Evolutionary conservation across 2,888 invertebrate genomes (phyloP).

Genomic region (Torymus auratus): DNA sequence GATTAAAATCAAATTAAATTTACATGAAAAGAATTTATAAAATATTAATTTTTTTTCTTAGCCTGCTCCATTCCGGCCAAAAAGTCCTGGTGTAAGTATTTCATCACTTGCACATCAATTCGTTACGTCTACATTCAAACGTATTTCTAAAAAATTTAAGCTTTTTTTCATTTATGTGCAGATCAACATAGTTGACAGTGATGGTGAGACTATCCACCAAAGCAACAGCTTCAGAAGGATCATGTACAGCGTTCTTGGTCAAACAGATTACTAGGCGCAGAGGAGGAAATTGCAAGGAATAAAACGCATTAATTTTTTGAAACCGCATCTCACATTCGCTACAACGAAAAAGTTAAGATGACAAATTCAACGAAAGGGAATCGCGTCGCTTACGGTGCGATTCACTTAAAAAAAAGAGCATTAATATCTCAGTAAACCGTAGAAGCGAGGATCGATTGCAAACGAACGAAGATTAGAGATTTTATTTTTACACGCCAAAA

Average conservation of each 20-base stretch:
- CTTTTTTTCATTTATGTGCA: slow-evolving; percentile 67
- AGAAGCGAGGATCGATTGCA: slow-evolving; percentile 32
- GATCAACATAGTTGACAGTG: slow-evolving; percentile 83
- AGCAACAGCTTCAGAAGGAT: slow-evolving; percentile 94
- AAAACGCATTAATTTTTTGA: slow-evolving; percentile 56
- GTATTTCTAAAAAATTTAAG: background rate
- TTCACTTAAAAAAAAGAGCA: slow-evolving; percentile 14
- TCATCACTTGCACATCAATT: background rate
- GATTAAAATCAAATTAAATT: background rate
- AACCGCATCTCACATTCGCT: slow-evolving; percentile 34
- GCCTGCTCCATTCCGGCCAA: slow-evolving; percentile 55
- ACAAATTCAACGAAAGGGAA: slow-evolving; percentile 18
- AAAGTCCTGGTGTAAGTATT: slow-evolving; percentile 56
- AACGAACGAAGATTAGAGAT: slow-evolving; percentile 46
- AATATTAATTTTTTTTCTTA: slow-evolving; percentile 35
- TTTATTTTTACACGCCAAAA: slow-evolving; percentile 59
- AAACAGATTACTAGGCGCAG: slow-evolving; percentile 79
- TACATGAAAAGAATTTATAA: background rate
- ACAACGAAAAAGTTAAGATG: slow-evolving; percentile 39
- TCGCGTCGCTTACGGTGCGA: background rate
- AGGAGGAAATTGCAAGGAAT: slow-evolving; percentile 35
- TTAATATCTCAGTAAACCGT: slow-evolving; percentile 32
- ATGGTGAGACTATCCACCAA: slow-evolving; percentile 91
- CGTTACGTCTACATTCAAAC: background rate
- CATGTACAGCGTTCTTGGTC: slow-evolving; percentile 93